Percentiles rank a stretch among this genome's conserved stretches.
Evolutionary conservation across 2,113 vertebrate genomes (phyloP).

Genomic region (Lagenorhynchus albirostris): DNA sequence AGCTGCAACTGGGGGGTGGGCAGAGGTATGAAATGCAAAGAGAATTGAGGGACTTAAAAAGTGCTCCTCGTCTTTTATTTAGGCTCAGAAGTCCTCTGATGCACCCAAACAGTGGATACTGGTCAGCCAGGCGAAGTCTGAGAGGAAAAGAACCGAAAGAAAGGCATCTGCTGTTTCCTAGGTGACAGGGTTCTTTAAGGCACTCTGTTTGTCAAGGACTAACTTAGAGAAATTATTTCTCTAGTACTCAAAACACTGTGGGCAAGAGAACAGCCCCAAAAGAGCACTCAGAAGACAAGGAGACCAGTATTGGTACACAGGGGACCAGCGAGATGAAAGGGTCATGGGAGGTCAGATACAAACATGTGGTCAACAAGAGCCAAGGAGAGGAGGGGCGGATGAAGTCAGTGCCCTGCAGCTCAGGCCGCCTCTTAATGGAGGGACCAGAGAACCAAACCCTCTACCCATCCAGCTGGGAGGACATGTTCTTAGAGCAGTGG

Average conservation of each 20-base stretch:
- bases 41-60: not conserved
- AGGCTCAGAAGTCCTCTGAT: not conserved
- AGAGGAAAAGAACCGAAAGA: not conserved
- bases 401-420: not conserved
- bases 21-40: not conserved
- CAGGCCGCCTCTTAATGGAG: not conserved
- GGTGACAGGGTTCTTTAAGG: not conserved
- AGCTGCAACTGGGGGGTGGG: not conserved
- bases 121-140: not conserved
- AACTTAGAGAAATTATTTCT: not conserved
- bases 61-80: not conserved
- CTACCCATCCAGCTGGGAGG: not conserved
- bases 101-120: too few species aligned
- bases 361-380: not conserved
- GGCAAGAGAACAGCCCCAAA: not conserved
- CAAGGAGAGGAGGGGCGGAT: not conserved
- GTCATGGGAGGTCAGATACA: not conserved
- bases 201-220: not conserved
- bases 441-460: not conserved
- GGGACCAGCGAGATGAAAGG: not conserved
- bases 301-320: not conserved
- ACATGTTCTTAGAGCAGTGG: not conserved
- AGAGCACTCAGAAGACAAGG: not conserved
- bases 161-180: not conserved
- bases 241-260: not conserved